These are phyloP conservation scores for Crenuchus spilurus DNA, from an alignment of 2,797 vertebrate genomes.

Conservation along the genomic window DNA sequence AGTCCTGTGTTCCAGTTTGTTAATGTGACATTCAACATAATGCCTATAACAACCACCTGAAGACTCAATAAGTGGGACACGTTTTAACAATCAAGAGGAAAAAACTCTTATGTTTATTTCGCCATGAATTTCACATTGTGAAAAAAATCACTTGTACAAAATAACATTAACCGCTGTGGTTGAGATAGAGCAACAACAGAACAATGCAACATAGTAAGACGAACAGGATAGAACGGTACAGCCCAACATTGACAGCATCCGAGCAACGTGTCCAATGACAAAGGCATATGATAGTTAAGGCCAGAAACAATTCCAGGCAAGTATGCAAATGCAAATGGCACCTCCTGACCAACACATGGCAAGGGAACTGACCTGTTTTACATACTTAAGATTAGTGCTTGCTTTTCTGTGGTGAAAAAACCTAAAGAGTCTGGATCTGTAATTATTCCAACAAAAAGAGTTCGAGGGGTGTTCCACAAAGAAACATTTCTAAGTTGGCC, in stretches of 20 bases:
- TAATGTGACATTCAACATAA: neutral
- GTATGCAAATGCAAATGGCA: neutral
- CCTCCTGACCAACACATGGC: neutral
- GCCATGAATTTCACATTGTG: slow-evolving; percentile 99
- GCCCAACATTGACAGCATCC: slow-evolving; percentile 66
- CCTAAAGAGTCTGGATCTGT: neutral
- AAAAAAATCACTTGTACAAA: slow-evolving; percentile 94
- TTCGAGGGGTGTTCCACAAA: too few species aligned
- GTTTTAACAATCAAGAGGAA: slow-evolving; percentile 82
- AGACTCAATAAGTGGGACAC: neutral
- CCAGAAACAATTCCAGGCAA: slow-evolving; percentile 12
- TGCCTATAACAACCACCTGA: neutral
- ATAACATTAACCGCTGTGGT: slow-evolving; percentile 81
- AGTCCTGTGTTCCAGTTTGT: too few species aligned
- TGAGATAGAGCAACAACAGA: slow-evolving; percentile 68
- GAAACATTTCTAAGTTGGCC: too few species aligned
- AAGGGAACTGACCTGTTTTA: neutral
- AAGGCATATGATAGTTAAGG: slow-evolving; percentile 50
- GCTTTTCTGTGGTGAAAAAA: too few species aligned
- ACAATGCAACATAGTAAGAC: slow-evolving; percentile 66
- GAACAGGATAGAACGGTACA: slow-evolving; percentile 44
- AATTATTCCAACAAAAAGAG: neutral
- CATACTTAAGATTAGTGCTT: neutral
- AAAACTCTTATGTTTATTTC: slow-evolving; percentile 94
- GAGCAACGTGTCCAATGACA: slow-evolving; percentile 41